Evolutionary conservation across 2,888 invertebrate species (phyloP).

Genomic region (Subacronicta megacephala): DNA sequence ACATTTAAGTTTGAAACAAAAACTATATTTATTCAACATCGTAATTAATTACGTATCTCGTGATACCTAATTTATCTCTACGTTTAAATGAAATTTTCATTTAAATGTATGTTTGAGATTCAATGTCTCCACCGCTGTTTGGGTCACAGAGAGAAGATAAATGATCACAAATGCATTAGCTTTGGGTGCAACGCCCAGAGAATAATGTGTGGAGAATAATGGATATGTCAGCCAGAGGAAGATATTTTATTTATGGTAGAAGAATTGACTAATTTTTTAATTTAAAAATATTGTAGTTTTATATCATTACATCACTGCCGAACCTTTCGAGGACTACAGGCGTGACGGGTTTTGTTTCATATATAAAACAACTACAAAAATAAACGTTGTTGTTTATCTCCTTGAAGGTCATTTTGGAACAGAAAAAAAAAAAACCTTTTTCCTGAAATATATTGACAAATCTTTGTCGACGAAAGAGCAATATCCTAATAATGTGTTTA

Average conservation of each 20-base stretch:
- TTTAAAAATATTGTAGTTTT: too few species aligned
- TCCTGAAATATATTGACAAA: conserved; percentile 1
- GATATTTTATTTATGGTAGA: not conserved
- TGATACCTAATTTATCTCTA: not conserved
- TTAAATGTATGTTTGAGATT: conserved; percentile 9
- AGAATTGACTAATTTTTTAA: too few species aligned
- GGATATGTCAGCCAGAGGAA: not conserved
- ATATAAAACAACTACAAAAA: too few species aligned
- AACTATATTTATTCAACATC: conserved; percentile 1
- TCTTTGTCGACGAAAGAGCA: conserved; percentile 6
- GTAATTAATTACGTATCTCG: not conserved
- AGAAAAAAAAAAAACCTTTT: not conserved
- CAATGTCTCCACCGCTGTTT: conserved; percentile 12
- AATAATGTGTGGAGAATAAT: conserved; percentile 2
- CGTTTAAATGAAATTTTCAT: conserved; percentile 29
- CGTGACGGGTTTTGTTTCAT: too few species aligned
- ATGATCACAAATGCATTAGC: conserved; percentile 37
- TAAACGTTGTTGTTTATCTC: too few species aligned
- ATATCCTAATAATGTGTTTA: conserved; percentile 35
- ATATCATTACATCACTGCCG: too few species aligned
- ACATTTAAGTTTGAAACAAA: not conserved
- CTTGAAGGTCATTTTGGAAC: too few species aligned
- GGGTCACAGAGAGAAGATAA: conserved; percentile 18
- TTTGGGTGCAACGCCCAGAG: conserved; percentile 33
- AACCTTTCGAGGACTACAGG: too few species aligned